These are phyloP conservation scores for Orthonevra nobilis DNA, from an alignment of 2,888 invertebrate genomes.

Conservation along the genomic window DNA sequence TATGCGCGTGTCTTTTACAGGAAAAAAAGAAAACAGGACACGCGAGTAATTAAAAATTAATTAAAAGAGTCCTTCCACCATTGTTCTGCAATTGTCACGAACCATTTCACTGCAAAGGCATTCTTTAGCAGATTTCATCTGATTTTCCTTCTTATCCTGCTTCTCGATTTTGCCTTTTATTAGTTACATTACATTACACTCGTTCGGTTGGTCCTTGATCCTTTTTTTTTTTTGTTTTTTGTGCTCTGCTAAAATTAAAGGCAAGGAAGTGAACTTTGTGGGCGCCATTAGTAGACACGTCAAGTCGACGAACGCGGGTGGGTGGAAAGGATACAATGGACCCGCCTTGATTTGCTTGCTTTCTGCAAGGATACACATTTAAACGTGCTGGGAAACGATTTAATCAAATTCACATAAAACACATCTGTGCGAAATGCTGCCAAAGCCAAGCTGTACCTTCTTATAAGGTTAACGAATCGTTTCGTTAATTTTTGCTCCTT, in stretches of 20 bases:
- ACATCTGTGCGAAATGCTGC: constrained; percentile 36
- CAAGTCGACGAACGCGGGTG: constrained; percentile 18
- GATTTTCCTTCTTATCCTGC: background rate
- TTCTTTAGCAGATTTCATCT: constrained; percentile 26
- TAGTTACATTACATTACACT: constrained; percentile 47
- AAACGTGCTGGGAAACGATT: constrained; percentile 44
- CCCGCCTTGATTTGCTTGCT: background rate
- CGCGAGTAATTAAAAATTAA: constrained; percentile 52
- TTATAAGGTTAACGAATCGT: constrained; percentile 53
- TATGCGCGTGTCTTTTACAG: too few relatives aligned
- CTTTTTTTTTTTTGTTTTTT: constrained; percentile 41
- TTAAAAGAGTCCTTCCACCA: constrained; percentile 38
- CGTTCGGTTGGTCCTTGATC: constrained; percentile 28
- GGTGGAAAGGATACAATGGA: background rate
- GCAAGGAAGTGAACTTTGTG: constrained; percentile 4
- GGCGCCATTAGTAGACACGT: constrained; percentile 37
- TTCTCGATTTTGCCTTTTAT: constrained; percentile 39
- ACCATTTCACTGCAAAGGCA: background rate
- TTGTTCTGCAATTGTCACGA: constrained; percentile 50
- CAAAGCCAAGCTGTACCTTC: constrained; percentile 26
- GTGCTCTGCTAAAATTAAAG: background rate
- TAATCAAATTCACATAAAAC: constrained; percentile 45
- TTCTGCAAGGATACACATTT: constrained; percentile 2
- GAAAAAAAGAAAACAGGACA: too few relatives aligned
- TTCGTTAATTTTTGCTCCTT: constrained; percentile 37